Evolutionary conservation across 1,140 invertebrate genomes (phyloP).

Genomic region (Rhynchophorus ferrugineus): DNA sequence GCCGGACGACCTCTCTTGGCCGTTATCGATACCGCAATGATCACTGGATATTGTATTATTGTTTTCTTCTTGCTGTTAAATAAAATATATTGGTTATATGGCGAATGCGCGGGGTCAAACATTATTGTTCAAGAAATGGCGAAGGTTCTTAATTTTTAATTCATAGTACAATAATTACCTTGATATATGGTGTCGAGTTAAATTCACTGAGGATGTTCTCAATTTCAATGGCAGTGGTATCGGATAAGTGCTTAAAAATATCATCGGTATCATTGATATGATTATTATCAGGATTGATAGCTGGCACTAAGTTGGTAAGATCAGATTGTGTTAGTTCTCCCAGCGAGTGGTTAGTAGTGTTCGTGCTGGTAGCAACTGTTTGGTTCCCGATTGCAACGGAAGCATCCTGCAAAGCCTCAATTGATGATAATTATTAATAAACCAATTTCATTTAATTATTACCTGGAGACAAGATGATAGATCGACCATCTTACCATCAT

Average conservation of each 20-base stretch:
- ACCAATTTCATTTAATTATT: constrained; percentile 21
- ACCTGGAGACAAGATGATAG: constrained; percentile 79
- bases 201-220: constrained; percentile 48
- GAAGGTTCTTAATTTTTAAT: no score
- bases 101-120: no score
- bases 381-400: constrained; percentile 39
- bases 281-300: constrained; percentile 34
- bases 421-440: not conserved
- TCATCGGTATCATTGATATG: constrained; percentile 52
- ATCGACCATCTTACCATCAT: constrained; percentile 86
- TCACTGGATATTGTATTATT: constrained; percentile 33
- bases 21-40: constrained; percentile 25
- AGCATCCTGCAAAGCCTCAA: constrained; percentile 39
- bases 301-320: constrained; percentile 54
- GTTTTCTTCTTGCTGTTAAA: constrained; percentile 42
- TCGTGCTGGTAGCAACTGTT: constrained; percentile 29
- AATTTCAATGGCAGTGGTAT: constrained; percentile 55
- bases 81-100: no score
- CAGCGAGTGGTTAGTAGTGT: constrained; percentile 33
- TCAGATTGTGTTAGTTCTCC: constrained; percentile 61
- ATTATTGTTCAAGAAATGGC: no score
- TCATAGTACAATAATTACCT: constrained; percentile 34
- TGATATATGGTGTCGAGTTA: constrained; percentile 43
- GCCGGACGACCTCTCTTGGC: constrained; percentile 41
- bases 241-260: constrained; percentile 61